These are phyloP conservation scores for Drosophila nigromelanica DNA, from an alignment of 1,140 invertebrate species.

Conservation along the genomic window DNA sequence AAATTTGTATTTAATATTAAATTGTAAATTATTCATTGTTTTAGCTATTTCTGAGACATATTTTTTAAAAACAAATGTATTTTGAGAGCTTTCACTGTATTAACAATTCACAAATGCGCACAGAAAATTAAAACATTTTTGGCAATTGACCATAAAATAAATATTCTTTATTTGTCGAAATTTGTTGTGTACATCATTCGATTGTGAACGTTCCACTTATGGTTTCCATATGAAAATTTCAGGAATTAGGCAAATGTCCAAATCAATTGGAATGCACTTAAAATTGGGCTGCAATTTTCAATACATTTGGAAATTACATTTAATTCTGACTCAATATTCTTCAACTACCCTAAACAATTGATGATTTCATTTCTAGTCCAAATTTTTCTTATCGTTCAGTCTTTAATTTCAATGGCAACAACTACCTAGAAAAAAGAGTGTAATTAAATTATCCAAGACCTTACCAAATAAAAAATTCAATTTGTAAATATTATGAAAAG, in stretches of 20 bases:
- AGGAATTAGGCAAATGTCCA: conserved; percentile 38
- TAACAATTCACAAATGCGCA: conserved; percentile 8
- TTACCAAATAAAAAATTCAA: conserved; percentile 22
- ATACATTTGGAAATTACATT: neutral
- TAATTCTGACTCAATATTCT: neutral
- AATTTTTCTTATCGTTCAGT: no score
- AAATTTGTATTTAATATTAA: no score
- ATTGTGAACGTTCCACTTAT: neutral
- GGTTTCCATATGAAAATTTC: conserved; percentile 20
- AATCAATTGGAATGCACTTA: conserved; percentile 1
- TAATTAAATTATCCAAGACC: conserved; percentile 7
- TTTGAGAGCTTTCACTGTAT: neutral
- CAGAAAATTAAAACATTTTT: conserved; percentile 45
- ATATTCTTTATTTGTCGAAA: conserved; percentile 11
- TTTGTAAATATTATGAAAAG: conserved; percentile 17
- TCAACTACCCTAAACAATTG: no score
- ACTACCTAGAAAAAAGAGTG: neutral
- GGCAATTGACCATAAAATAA: conserved; percentile 45
- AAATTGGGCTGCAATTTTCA: neutral
- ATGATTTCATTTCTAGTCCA: neutral
- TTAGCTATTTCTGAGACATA: no score
- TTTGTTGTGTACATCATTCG: neutral
- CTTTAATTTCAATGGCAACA: neutral
- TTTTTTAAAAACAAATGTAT: neutral
- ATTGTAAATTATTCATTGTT: no score